Evolutionary conservation across 92 coral and sea anemone genomes (phyloP).

Genomic region (Siderastrea siderea): DNA sequence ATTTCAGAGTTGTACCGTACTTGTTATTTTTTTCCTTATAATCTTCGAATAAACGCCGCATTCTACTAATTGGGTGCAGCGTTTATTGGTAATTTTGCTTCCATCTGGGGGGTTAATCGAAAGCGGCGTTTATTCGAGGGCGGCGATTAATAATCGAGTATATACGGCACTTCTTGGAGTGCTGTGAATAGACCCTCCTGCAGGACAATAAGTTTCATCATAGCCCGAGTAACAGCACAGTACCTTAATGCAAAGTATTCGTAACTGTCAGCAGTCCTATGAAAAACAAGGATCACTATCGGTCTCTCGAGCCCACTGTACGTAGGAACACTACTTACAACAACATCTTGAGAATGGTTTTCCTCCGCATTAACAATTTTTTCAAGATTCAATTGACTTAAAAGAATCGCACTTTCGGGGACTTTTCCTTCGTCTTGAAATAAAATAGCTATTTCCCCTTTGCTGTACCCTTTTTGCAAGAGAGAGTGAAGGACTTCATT

Average conservation of each 20-base stretch:
- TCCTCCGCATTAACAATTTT: not conserved
- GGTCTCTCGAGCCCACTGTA: conserved; percentile 46
- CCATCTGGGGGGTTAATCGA: too few species aligned
- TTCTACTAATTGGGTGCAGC: too few species aligned
- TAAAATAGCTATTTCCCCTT: conserved; percentile 2
- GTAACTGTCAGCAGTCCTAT: not conserved
- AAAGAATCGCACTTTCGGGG: not conserved
- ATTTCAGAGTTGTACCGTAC: too few species aligned
- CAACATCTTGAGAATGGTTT: not conserved
- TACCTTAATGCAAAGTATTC: not conserved
- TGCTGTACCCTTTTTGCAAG: not conserved
- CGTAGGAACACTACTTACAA: conserved; percentile 19
- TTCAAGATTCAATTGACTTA: not conserved
- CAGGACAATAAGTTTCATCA: not conserved
- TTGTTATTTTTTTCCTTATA: too few species aligned
- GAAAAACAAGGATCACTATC: conserved; percentile 27
- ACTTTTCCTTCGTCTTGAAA: not conserved
- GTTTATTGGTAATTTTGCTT: too few species aligned
- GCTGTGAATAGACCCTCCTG: too few species aligned
- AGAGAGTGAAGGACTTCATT: not conserved
- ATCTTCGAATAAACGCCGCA: too few species aligned
- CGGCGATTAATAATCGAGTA: too few species aligned
- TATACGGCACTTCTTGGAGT: too few species aligned
- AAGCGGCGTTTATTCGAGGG: too few species aligned
- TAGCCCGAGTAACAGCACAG: conserved; percentile 40